Evolutionary conservation across 2,113 vertebrate species (phyloP).

Genomic region (Shinisaurus crocodilurus): DNA sequence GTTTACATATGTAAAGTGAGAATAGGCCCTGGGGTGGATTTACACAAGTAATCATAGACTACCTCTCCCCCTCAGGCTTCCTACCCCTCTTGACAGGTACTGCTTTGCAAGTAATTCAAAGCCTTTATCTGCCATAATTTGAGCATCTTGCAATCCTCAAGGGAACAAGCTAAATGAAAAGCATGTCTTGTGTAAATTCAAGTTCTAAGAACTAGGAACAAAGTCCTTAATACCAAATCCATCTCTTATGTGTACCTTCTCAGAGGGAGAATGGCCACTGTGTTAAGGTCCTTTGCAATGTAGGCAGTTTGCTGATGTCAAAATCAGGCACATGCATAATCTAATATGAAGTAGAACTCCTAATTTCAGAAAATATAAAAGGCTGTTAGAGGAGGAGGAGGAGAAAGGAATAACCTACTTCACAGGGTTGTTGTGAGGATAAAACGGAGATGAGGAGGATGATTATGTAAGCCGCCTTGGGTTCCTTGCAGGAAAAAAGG

Average conservation of each 20-base stretch:
- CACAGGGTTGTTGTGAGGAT: too few relatives aligned
- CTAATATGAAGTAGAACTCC: background rate
- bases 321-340: background rate
- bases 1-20: background rate
- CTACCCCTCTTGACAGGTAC: background rate
- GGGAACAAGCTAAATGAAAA: conserved; percentile 2
- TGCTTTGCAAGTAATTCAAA: background rate
- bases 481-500: too few relatives aligned
- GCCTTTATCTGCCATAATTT: background rate
- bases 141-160: background rate
- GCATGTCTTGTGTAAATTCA: background rate
- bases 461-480: too few relatives aligned
- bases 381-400: background rate
- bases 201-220: background rate
- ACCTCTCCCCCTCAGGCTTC: background rate
- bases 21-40: background rate
- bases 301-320: background rate
- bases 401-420: background rate
- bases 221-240: too few relatives aligned
- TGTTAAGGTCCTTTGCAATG: background rate
- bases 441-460: too few relatives aligned
- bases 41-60: background rate
- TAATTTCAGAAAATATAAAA: background rate
- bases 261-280: background rate
- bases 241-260: background rate